phyloP scores from a whole-genome alignment of 2,888 invertebrate genomes.

The Sycophila texana region DNA sequence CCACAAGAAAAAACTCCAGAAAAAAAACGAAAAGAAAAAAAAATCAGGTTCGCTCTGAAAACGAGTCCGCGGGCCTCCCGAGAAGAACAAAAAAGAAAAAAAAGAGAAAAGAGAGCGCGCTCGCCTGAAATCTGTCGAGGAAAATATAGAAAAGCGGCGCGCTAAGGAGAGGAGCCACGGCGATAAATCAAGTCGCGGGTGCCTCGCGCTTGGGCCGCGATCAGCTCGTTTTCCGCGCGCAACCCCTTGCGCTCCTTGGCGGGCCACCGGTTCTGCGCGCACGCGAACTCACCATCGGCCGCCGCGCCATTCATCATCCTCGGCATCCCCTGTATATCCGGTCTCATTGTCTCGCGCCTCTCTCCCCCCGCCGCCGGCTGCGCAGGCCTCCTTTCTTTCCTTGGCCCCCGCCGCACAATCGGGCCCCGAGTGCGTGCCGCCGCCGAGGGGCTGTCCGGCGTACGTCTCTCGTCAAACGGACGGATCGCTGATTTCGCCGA shows the following conservation, averaged over 20 bases:
- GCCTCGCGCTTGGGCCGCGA: conserved; percentile 19
- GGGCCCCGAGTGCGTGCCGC: not conserved
- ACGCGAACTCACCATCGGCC: conserved; percentile 74
- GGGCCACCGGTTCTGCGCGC: conserved; percentile 58
- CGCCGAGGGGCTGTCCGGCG: not conserved
- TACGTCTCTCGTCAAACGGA: not conserved
- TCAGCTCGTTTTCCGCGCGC: conserved; percentile 70
- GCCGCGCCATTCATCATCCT: conserved; percentile 73
- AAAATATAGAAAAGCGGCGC: not conserved
- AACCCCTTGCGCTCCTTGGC: conserved; percentile 62
- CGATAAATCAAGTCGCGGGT: conserved; percentile 47
- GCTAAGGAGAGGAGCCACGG: not conserved
- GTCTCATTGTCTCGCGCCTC: conserved; percentile 50
- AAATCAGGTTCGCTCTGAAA: too few species aligned
- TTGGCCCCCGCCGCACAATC: conserved; percentile 8
- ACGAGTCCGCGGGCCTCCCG: not conserved
- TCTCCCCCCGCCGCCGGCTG: conserved; percentile 2
- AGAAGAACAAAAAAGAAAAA: not conserved
- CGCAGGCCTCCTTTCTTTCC: not conserved
- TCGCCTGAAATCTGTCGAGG: not conserved
- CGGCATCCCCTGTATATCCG: conserved; percentile 65
- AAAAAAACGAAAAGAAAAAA: too few species aligned
- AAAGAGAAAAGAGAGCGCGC: not conserved
- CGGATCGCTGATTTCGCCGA: not conserved
- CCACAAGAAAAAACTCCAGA: not conserved